phyloP scores from a whole-genome alignment of 1,140 invertebrate species.

The Argopecten irradians region DNA sequence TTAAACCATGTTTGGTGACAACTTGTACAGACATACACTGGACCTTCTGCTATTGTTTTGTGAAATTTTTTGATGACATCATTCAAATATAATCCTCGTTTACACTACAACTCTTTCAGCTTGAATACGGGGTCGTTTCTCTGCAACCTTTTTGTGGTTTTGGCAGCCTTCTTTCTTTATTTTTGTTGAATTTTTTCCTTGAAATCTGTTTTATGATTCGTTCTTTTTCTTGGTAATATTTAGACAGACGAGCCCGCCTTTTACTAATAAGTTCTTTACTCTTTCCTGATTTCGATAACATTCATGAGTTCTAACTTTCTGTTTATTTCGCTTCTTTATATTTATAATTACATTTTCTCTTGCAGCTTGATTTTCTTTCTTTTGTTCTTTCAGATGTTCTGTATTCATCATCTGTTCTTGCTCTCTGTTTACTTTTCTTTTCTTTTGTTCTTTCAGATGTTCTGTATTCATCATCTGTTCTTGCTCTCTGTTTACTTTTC shows the following conservation, averaged over 20 bases:
- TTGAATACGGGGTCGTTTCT: slow-evolving; percentile 32
- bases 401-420: no score
- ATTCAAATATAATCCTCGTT: slow-evolving; percentile 6
- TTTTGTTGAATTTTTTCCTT: slow-evolving; percentile 17
- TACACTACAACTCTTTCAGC: background rate
- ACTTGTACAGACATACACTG: slow-evolving; percentile 39
- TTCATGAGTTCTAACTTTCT: background rate
- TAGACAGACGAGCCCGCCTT: background rate
- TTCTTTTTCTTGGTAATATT: background rate
- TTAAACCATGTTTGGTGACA: no score
- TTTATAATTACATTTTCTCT: slow-evolving; percentile 41
- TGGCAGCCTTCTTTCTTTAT: background rate
- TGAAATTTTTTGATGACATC: slow-evolving; percentile 35
- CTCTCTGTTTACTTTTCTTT: no score
- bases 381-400: no score
- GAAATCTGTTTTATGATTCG: slow-evolving; percentile 33
- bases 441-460: no score
- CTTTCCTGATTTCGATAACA: slow-evolving; percentile 26
- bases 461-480: no score
- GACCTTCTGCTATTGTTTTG: slow-evolving; percentile 28
- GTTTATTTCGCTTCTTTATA: slow-evolving; percentile 27
- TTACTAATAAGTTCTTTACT: background rate
- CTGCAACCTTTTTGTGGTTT: background rate
- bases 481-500: no score
- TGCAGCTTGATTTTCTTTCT: slow-evolving; percentile 26